phyloP scores from a whole-genome alignment of 2,797 vertebrate species.

The Oryzias dopingdopingensis region DNA sequence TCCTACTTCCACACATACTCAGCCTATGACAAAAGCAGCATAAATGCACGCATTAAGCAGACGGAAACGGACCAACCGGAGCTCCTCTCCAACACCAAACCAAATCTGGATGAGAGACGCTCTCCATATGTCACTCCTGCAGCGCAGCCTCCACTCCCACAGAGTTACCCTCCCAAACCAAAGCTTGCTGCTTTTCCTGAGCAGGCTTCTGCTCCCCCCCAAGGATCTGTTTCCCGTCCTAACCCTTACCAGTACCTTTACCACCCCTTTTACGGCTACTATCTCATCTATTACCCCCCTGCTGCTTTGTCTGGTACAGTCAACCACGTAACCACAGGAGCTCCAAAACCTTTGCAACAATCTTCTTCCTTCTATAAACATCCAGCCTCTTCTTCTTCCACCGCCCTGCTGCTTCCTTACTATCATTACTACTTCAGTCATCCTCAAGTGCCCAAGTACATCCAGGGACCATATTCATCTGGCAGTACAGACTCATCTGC shows the following conservation, averaged over 20 bases:
- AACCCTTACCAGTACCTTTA: conserved; percentile 25
- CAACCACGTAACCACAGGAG: not conserved
- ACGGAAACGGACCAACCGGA: not conserved
- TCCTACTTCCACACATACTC: not conserved
- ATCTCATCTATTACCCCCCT: conserved; percentile 23
- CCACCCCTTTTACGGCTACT: conserved; percentile 30
- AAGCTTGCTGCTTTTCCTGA: not conserved
- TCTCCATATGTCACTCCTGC: conserved; percentile 5
- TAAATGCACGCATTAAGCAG: not conserved
- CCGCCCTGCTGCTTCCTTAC: conserved; percentile 12
- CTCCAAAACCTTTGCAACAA: not conserved
- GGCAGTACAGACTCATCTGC: conserved; percentile 3
- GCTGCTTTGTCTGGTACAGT: not conserved
- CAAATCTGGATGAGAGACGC: not conserved
- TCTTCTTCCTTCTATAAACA: not conserved
- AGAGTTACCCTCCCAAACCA: not conserved
- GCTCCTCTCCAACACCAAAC: not conserved
- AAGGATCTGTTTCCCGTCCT: conserved; percentile 1
- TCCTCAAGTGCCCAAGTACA: not conserved
- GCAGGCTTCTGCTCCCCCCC: not conserved
- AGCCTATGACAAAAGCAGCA: not conserved
- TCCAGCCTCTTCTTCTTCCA: not conserved
- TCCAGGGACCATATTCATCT: not conserved
- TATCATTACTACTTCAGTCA: conserved; percentile 28
- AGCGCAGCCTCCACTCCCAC: not conserved